Evolutionary conservation across 2,888 invertebrate species (phyloP), one percentile per base, ranked within the genome.

Genomic region (Girardia tigrina): DNA sequence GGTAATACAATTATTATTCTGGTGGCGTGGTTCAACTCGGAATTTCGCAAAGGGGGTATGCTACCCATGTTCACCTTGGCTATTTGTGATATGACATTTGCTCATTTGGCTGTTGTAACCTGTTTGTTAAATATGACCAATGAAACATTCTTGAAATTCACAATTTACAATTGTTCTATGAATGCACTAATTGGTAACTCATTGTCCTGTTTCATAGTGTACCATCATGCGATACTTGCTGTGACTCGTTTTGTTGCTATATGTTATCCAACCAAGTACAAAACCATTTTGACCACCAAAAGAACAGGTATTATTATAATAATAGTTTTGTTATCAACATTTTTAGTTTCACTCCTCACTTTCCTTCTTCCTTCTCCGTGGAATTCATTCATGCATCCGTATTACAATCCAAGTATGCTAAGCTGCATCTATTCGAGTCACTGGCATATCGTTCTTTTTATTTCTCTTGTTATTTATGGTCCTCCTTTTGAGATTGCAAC

Each of bases 11-110:
- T 16, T 20, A 56, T 56, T n/a, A n/a, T 56, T n/a, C n/a, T n/a
- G n/a, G n/a, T 56, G n/a, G 56, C 56, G 4, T 56, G 56, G 56
- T 56, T 56, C 56, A 56, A 74, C 20, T 28, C 74, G 14, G 74
- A 74, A 42, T 56, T 74, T 42, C 74, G 74, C 16, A 42, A 42
- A 42, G 74, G 74, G n/a, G 74, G 74, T n/a, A 42, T 74, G 42
- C 23, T 74, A 6, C 74, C 74, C 23, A 74, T 74, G 74, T 23
- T 74, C 16, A 56, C 74, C 20, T 28, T 74, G 74, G 56, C 74
- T 1, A 42, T 42, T 1, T 29, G 56, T 6, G 74, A 74, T 23
- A 26, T 74, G 23, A 23, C 27, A 8, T 74, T 74, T 56, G 74
- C 74, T 69, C 56, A 74, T 8, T 6, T 74, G 29, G 42, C 74